Evolutionary conservation across 92 coral and sea anemone genomes (phyloP).

Genomic region (Micromussa lordhowensis): DNA sequence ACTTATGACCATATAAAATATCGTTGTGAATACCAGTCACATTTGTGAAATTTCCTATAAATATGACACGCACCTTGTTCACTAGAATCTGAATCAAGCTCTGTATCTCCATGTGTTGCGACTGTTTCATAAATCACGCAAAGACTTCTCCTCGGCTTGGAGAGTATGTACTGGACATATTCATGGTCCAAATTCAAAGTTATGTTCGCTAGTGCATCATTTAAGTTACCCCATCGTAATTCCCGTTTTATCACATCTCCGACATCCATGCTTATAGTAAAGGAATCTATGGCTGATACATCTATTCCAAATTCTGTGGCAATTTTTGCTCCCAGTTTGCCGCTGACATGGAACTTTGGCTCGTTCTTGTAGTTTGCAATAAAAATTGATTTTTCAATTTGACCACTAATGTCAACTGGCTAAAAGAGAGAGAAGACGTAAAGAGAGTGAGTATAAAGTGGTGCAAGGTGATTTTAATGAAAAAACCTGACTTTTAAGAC

Average conservation of each 20-base stretch:
- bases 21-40: too few relatives aligned
- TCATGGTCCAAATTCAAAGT: constrained; percentile 79
- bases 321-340: constrained; percentile 90
- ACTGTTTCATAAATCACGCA: constrained; percentile 77
- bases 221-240: constrained; percentile 80
- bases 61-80: constrained; percentile 65
- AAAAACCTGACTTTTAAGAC: background rate
- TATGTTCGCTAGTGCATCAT: constrained; percentile 58
- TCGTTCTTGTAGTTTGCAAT: constrained; percentile 82
- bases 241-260: constrained; percentile 81
- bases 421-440: constrained; percentile 33
- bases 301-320: constrained; percentile 92
- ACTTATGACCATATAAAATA: too few relatives aligned
- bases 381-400: constrained; percentile 64
- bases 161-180: constrained; percentile 71
- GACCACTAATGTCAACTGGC: constrained; percentile 70
- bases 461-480: background rate
- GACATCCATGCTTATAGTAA: constrained; percentile 84
- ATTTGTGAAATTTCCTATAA: too few relatives aligned
- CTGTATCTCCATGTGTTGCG: constrained; percentile 62
- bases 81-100: constrained; percentile 63
- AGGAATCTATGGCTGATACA: constrained; percentile 73
- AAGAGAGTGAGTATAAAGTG: background rate
- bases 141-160: constrained; percentile 72
- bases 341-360: constrained; percentile 83